Conservation (phyloP, 2,797 vertebrate genomes). For the Falco biarmicus region DNA sequence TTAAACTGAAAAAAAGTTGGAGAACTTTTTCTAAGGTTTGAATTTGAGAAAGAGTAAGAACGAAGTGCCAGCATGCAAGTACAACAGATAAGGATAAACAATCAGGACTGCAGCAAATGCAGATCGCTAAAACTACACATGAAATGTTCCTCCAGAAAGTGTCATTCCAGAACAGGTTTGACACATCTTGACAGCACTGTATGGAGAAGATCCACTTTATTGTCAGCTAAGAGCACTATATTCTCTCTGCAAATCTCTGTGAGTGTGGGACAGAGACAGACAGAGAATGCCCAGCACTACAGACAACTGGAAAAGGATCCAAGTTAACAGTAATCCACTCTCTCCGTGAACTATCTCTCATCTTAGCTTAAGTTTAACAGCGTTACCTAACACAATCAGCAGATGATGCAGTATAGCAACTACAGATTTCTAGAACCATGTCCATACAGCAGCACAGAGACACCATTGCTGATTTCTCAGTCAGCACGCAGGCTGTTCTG, state of each 20-base stretch:
- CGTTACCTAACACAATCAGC: not conserved
- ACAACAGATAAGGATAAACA: not conserved
- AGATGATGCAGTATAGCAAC: not conserved
- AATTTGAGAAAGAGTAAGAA: not conserved
- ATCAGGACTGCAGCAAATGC: not conserved
- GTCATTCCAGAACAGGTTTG: not conserved
- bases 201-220: not conserved
- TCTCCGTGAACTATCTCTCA: not conserved
- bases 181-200: not conserved
- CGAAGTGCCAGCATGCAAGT: not conserved
- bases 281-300: not conserved
- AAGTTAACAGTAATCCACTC: not conserved
- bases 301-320: not conserved
- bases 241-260: not conserved
- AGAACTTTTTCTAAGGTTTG: not conserved
- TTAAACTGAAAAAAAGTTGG: not conserved
- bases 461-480: not conserved
- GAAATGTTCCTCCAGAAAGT: not conserved
- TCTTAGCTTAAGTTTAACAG: not conserved
- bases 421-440: not conserved
- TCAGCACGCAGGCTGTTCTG: not conserved
- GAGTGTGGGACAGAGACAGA: not conserved
- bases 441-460: not conserved
- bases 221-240: not conserved
- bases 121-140: not conserved